Base-by-base conservation (phyloP, 2,888 invertebrate genomes). In the Dasysyrphus tricinctus region DNA sequence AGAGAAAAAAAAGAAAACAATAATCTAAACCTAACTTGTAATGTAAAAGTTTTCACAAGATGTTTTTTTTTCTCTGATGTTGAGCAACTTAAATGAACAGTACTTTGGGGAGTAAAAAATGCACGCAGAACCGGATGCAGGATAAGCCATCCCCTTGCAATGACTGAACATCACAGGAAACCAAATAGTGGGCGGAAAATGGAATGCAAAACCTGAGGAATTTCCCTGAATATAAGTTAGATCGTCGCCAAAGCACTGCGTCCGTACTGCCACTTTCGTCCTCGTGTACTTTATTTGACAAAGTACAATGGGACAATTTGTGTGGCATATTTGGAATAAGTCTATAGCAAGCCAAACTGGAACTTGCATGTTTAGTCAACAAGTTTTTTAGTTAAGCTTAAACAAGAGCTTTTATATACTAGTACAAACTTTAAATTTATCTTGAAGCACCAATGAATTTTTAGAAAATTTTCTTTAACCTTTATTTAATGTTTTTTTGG, bases 151-250 rank as follows among this genome's bases (percentile, higher is more conserved):
- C 14, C 19, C 44, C 57, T 61, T 39, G 70, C 75, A 69, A 24
- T 3, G 54, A 69, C 49, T 19, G n/a, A 19, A 49, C 19, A 8
- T 29, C 51, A 69, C 59, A 74, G 34, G 56, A 65, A 67, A 77
- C 69, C 19, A 47, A 67, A 39, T 51, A 73, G 76, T 73, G 84
- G 84, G 80, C 29, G 76, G 73, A 16, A 72, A 76, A 73, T 69
- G 51, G 65, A 80, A 80, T 80, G 84, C 80, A 80, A 85, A 80
- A 76, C 80, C 73, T 85, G 84, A 80, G 61, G 80, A 77, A 80
- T 84, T 61, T 84, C 63, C 77, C 54, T 67, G 67, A 76, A 73
- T 80, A 73, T 77, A 80, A 85, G 80, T 80, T 80, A 85, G 77
- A 44, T 77, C 76, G 84, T 80, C 80, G 84, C 84, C 84, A 77